phyloP scores from a whole-genome alignment of 2,113 vertebrate species.

The Bambusicola thoracicus region DNA sequence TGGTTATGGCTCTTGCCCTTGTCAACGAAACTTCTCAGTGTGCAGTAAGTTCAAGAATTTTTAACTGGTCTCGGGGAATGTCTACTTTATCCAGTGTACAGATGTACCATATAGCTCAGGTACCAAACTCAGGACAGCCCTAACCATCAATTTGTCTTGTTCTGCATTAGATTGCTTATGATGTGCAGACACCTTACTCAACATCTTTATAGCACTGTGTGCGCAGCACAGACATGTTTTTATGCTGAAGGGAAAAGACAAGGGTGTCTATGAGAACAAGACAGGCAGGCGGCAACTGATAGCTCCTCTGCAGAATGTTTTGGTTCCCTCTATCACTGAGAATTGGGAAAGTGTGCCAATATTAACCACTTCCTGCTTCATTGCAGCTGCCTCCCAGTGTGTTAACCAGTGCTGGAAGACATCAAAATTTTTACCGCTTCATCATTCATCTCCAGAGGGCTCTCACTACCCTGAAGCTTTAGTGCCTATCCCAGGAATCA shows the following conservation, averaged over 20 bases:
- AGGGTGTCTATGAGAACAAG: not conserved
- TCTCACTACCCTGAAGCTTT: not conserved
- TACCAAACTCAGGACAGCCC: not conserved
- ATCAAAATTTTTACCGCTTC: not conserved
- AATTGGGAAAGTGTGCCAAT: not conserved
- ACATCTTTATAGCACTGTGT: not conserved
- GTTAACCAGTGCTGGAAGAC: not conserved
- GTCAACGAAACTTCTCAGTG: not conserved
- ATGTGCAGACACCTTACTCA: not conserved
- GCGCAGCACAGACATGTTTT: not conserved
- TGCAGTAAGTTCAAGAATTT: not conserved
- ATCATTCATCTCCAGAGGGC: not conserved
- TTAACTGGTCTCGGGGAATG: not conserved
- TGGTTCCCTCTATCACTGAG: not conserved
- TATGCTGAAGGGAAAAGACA: not conserved
- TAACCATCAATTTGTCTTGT: not conserved
- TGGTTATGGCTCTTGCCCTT: not conserved
- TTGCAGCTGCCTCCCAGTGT: not conserved
- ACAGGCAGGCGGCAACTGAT: not conserved
- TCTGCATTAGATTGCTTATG: not conserved
- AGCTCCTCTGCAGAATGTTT: not conserved
- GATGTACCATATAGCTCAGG: not conserved
- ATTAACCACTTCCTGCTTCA: not conserved
- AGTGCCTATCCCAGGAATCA: not conserved
- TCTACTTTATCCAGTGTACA: not conserved